Conservation (phyloP, 37 sponge, comb jelly and placozoan genomes). For the Spongilla lacustris region DNA sequence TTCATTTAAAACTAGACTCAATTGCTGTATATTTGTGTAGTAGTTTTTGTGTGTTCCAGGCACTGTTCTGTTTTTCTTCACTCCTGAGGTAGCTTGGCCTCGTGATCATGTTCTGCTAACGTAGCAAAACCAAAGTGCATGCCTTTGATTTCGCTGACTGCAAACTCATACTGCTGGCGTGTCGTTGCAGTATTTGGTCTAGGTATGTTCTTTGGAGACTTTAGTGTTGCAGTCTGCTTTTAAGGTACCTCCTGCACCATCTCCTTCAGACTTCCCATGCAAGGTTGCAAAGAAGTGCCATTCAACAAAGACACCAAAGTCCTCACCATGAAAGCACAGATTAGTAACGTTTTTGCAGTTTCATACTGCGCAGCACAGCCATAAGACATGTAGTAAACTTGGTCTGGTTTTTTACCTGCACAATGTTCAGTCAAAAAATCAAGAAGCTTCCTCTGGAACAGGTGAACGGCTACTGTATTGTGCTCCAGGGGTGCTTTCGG, state of each 20-base stretch:
- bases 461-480: slow-evolving; percentile 57
- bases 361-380: slow-evolving; percentile 59
- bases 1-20: not conserved
- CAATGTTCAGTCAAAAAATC: no score
- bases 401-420: not conserved
- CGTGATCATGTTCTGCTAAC: slow-evolving; percentile 13
- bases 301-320: slow-evolving; percentile 50
- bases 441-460: slow-evolving; percentile 37
- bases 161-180: slow-evolving; percentile 44
- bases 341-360: slow-evolving; percentile 29
- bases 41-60: slow-evolving; percentile 50
- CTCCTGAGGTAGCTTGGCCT: slow-evolving; percentile 4
- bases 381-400: slow-evolving; percentile 63
- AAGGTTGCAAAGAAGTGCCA: slow-evolving; percentile 66
- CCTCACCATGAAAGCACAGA: slow-evolving; percentile 47
- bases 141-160: slow-evolving; percentile 5
- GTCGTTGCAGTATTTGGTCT: slow-evolving; percentile 61
- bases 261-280: slow-evolving; percentile 63
- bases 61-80: slow-evolving; percentile 39
- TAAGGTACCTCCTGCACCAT: slow-evolving; percentile 68
- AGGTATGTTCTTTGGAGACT: slow-evolving; percentile 37
- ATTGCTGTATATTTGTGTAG: no score
- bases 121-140: slow-evolving; percentile 21
- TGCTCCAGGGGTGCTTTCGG: slow-evolving; percentile 42
- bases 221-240: no score